Evolutionary conservation across 2,797 vertebrate species (phyloP).

Genomic region (Cyprinella venusta): DNA sequence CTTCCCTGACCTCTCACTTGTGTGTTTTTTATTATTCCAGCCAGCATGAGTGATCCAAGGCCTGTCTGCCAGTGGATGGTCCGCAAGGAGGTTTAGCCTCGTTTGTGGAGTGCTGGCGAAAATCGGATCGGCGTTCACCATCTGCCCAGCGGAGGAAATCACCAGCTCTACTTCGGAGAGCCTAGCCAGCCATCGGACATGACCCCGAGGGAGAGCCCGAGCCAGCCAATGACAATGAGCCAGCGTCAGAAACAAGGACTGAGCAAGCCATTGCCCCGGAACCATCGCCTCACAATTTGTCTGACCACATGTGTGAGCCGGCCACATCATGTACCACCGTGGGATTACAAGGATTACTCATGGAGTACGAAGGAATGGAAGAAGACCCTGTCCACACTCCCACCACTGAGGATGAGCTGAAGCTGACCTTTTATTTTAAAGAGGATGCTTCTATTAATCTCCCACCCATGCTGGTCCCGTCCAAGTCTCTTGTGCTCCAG

Average conservation of each 20-base stretch:
- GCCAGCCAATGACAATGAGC: no score
- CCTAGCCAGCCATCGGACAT: no score
- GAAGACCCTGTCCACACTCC: not conserved
- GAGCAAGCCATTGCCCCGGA: not conserved
- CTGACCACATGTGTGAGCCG: not conserved
- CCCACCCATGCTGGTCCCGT: fast-evolving
- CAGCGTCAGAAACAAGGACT: not conserved
- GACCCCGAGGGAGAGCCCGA: no score
- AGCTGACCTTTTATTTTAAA: not conserved
- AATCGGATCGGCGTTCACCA: no score
- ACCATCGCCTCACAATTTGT: not conserved
- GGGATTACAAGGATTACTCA: not conserved
- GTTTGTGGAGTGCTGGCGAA: no score
- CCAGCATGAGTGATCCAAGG: not conserved
- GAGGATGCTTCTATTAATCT: not conserved
- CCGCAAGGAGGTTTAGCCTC: no score
- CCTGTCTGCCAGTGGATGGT: not conserved
- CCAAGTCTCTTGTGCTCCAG: not conserved
- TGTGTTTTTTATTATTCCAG: not conserved
- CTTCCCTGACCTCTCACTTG: not conserved
- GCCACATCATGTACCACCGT: not conserved
- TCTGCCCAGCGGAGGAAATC: no score
- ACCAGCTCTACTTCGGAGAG: no score
- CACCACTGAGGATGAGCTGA: not conserved
- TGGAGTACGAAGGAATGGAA: not conserved